Percentiles rank a stretch among this genome's conserved stretches.
Conservation (phyloP, 2,113 vertebrate genomes). For the Stigmatopora nigra region DNA sequence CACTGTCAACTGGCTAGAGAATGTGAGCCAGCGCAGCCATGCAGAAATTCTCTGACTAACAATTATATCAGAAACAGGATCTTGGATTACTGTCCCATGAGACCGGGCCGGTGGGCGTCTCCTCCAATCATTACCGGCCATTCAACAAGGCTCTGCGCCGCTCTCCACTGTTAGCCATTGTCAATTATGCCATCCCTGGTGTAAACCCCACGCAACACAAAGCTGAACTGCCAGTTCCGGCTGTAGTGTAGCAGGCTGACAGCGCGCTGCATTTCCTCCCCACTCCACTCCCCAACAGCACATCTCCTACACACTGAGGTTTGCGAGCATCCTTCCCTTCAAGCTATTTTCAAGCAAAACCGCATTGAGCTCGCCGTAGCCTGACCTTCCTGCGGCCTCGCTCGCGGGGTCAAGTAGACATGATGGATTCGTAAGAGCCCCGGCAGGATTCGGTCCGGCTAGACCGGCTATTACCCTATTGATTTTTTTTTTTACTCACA, state of each 20-base stretch:
- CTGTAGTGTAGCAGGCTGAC: conserved; percentile 71
- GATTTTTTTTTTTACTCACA: conserved; percentile 26
- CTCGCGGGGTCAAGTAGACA: conserved; percentile 64
- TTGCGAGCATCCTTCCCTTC: conserved; percentile 49
- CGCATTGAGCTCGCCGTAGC: conserved; percentile 42
- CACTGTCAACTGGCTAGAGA: conserved; percentile 79
- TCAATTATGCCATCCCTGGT: conserved; percentile 78
- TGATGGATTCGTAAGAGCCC: conserved; percentile 61
- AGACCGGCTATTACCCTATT: conserved; percentile 23
- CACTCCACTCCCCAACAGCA: conserved; percentile 25
- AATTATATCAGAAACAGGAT: conserved; percentile 84
- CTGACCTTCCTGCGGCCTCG: conserved; percentile 57
- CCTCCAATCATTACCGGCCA: conserved; percentile 79
- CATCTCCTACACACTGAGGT: conserved; percentile 20
- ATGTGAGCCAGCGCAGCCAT: conserved; percentile 72
- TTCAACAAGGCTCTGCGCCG: conserved; percentile 75
- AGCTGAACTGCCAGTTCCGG: conserved; percentile 74
- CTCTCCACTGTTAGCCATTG: conserved; percentile 76
- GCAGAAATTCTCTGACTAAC: conserved; percentile 83
- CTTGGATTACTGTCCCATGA: conserved; percentile 75
- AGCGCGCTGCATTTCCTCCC: conserved; percentile 42
- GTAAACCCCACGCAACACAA: conserved; percentile 73
- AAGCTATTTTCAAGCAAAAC: conserved; percentile 59
- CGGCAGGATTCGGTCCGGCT: conserved; percentile 42
- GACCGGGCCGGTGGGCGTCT: conserved; percentile 73